Conservation (phyloP, 2,888 invertebrate genomes). For the Euphydryas editha region DNA sequence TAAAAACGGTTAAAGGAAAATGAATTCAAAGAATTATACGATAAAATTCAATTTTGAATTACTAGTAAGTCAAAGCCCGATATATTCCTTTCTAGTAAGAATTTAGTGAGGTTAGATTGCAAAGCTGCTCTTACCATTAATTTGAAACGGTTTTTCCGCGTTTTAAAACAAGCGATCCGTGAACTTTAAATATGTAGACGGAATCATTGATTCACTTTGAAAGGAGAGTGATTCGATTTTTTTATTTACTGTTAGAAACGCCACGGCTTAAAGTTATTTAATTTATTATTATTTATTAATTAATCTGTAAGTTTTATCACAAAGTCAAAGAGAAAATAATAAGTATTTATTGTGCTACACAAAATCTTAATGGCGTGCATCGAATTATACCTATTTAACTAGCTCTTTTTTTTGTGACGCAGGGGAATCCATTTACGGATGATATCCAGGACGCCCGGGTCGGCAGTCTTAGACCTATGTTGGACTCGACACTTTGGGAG, state of each 20-base stretch:
- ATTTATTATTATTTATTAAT: neutral
- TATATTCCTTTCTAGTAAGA: slow-evolving; percentile 24
- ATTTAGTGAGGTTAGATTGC: slow-evolving; percentile 26
- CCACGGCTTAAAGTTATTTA: neutral
- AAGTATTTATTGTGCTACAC: too few relatives aligned
- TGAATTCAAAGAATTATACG: slow-evolving; percentile 11
- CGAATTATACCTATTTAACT: too few relatives aligned
- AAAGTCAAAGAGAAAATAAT: too few relatives aligned
- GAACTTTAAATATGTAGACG: slow-evolving; percentile 11
- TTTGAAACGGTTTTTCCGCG: slow-evolving; percentile 30
- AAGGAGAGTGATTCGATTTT: neutral
- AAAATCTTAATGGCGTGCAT: too few relatives aligned
- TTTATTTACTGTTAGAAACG: neutral
- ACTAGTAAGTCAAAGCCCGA: slow-evolving; percentile 7
- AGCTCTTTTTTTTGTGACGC: too few relatives aligned
- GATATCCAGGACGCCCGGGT: too few relatives aligned
- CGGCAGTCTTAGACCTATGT: too few relatives aligned
- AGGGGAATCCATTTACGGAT: too few relatives aligned
- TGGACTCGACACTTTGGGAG: too few relatives aligned
- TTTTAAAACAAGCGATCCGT: slow-evolving; percentile 31
- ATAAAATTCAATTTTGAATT: slow-evolving; percentile 21
- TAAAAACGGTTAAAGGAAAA: slow-evolving; percentile 3
- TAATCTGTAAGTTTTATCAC: too few relatives aligned
- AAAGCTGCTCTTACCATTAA: slow-evolving; percentile 32
- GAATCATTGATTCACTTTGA: slow-evolving; percentile 5